Evolutionary conservation across 2,888 invertebrate species (phyloP).

Genomic region (Anagyrus pseudococci): DNA sequence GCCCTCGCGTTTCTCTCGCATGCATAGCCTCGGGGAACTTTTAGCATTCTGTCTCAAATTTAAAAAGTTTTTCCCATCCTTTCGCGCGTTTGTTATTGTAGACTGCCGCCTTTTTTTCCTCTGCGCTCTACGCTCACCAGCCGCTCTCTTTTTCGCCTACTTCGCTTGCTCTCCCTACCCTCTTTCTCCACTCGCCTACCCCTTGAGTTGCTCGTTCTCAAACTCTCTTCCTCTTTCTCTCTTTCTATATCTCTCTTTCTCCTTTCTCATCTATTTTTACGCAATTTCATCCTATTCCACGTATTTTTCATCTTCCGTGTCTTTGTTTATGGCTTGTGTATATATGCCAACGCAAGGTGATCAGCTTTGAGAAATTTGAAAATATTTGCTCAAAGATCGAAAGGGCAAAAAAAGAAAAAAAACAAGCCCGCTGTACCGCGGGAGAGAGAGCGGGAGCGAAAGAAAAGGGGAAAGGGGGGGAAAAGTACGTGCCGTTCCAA

Average conservation of each 20-base stretch:
- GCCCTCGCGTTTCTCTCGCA: slow-evolving; percentile 45
- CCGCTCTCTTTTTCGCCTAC: slow-evolving; percentile 11
- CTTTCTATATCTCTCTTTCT: slow-evolving; percentile 6
- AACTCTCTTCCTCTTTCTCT: not conserved
- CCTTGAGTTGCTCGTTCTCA: too few species aligned
- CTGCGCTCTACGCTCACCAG: slow-evolving; percentile 5
- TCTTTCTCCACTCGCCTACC: too few species aligned
- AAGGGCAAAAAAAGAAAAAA: not conserved
- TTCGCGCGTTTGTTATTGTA: slow-evolving; percentile 21
- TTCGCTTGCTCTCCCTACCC: too few species aligned
- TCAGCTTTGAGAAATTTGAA: too few species aligned
- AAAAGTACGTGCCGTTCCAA: too few species aligned
- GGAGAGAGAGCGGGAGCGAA: slow-evolving; percentile 35
- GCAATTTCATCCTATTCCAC: too few species aligned
- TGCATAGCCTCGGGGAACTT: slow-evolving; percentile 56
- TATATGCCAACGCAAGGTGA: too few species aligned
- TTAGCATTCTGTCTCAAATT: slow-evolving; percentile 58
- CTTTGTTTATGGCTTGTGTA: too few species aligned
- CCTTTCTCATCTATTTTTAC: too few species aligned
- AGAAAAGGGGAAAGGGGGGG: slow-evolving; percentile 30
- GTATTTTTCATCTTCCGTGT: too few species aligned
- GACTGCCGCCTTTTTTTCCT: slow-evolving; percentile 5
- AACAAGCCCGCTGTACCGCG: slow-evolving; percentile 13
- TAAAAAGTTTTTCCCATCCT: slow-evolving; percentile 51
- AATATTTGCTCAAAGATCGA: too few species aligned